Conservation (phyloP, 2,797 vertebrate species). For the Aotus griseimembra region DNA sequence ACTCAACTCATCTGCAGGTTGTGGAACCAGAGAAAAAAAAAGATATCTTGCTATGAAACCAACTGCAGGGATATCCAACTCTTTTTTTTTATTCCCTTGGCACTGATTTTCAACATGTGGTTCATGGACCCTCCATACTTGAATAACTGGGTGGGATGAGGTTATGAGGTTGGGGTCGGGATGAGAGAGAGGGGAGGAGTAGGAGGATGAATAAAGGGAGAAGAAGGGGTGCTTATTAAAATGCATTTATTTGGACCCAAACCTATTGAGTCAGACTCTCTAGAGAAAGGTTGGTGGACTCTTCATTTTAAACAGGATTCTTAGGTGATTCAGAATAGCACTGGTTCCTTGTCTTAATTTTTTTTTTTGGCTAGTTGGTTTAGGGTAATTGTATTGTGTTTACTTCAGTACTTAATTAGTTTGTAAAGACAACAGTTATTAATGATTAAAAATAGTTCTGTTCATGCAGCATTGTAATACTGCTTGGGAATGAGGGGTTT, state of each 20-base stretch:
- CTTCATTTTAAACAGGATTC: constrained; percentile 13
- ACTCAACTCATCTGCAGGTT: neutral
- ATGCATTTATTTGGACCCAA: neutral
- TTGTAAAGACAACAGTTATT: neutral
- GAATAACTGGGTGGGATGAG: neutral
- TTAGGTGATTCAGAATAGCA: neutral
- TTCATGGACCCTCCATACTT: neutral
- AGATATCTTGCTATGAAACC: neutral
- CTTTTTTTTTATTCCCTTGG: neutral
- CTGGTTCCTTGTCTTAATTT: neutral
- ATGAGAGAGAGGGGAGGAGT: neutral
- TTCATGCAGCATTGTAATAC: neutral
- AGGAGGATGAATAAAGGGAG: neutral
- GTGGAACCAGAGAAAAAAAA: neutral
- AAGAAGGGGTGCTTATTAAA: neutral
- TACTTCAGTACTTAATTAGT: neutral
- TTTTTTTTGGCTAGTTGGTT: neutral
- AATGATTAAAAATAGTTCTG: neutral
- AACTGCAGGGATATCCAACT: neutral
- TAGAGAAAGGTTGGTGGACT: neutral
- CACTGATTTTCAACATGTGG: constrained; percentile 24
- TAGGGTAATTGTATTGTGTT: neutral
- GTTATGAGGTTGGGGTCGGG: neutral
- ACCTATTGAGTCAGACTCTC: neutral
- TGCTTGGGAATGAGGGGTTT: neutral